Evolutionary conservation across 2,113 vertebrate species (phyloP), one percentile per base, ranked within the genome.

Genomic region (Lepidiolamprologus cunningtoni): DNA sequence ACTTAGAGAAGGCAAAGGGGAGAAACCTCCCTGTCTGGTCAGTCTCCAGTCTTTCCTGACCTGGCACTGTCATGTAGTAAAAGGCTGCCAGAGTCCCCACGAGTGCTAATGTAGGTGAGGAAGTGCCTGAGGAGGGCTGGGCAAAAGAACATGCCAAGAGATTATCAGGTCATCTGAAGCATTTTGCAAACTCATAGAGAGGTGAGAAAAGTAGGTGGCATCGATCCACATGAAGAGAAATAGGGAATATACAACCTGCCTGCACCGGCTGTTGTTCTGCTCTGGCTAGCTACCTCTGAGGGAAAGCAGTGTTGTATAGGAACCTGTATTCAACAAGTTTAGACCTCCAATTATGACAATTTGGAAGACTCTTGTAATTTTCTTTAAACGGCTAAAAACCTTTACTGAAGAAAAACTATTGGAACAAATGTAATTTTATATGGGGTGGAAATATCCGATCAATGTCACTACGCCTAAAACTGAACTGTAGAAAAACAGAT

Each of bases 161-260:
- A 94, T 95, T 93, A 93, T 90, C 92, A 88, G 91, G 87, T 94
- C 87, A 90, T 91, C 88, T 87, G 73, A 89, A 87, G 53, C 80
- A n/a, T 54, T 89, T 92, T 85, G 10, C 86, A 91, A 86, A 89
- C 81, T 89, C 88, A 89, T 80, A 80, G 76, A 89, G 87, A 91
- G 91, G 88, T 93, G 86, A 90, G 87, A 92, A 94, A 84, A 93
- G 76, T 89, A 83, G 79, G 52, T 86, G 84, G 91, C 90, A 89
- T 42, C 52, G 45, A 35, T 92, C 90, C 90, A 94, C 87, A 14
- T 40, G 66, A 52, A 68, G 73, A 89, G 19, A 91, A 47, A 84
- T 8, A 16, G 37, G 37, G 63, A 80, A 53, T 58, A 50, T 79
- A 53, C 57, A 91, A 80, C 81, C 82, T 86, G 87, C 11, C 63